Base-by-base conservation (phyloP, 1,140 invertebrate genomes). In the Polyergus mexicanus region DNA sequence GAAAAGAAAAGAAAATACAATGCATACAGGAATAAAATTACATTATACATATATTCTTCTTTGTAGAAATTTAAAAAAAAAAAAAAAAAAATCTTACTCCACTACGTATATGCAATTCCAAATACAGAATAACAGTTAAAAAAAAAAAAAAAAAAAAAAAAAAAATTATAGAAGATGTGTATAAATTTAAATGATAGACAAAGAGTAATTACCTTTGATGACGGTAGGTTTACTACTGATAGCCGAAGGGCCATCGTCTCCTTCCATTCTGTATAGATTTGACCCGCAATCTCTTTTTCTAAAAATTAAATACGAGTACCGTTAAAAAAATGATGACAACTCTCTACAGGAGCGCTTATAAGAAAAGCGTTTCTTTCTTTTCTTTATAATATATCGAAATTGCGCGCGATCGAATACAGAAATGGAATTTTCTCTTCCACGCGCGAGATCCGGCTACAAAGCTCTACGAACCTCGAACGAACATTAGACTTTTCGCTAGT, bases 211-310 rank as follows among this genome's bases (percentile, higher is more conserved):
- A 97, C 97, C 96, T 96, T 96, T 97, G 74, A 97, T 95, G 66
- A 96, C 95, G 86, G 95, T 95, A 58, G 96, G 96, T 95, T 97
- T 96, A 94, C 96, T 97, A 86, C 96, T 96, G 84, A 97, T 95
- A 92, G 96, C 96, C 72, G 96, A 96, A 88, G 97, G 96, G 94
- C 96, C 96, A 93, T 93, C 92, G 32, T 92, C 93, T 81, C 90
- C 94, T 87, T 95, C 94, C 95, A 95, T 95, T 78, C 92, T 92
- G 84, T 69, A 86, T 35, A 68, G 77, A 41, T 47, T 51, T 65
- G 3, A 51, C 62, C 8, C 58, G 6, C 16, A 58, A 76, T 86
- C 77, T 66, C 54, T 63, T 74, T 19, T 74, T 81, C 87, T 88
- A 72, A 72, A 88, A 81, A 77, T 58, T 28, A 77, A 69, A 60